Evolutionary conservation across 1,140 invertebrate species (phyloP).

Genomic region (Philopotamus ludificatus): DNA sequence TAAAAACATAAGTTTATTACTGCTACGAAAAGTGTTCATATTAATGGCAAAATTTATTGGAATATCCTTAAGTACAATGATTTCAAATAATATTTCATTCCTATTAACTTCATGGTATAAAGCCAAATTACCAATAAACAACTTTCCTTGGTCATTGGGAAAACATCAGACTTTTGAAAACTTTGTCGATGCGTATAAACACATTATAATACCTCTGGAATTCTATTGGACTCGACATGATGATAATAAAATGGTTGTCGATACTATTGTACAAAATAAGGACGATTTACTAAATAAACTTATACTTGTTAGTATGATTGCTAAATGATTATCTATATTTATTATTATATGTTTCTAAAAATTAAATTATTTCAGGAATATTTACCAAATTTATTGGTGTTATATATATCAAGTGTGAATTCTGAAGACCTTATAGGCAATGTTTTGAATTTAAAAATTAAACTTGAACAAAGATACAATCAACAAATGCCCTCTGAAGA

Average conservation of each 20-base stretch:
- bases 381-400: conserved; percentile 15
- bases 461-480: conserved; percentile 22
- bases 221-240: background rate
- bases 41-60: conserved; percentile 13
- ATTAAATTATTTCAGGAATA: conserved; percentile 28
- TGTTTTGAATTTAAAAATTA: background rate
- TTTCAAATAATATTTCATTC: conserved; percentile 26
- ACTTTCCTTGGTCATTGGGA: conserved; percentile 27
- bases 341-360: too few relatives aligned
- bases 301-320: too few relatives aligned
- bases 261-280: background rate
- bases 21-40: conserved; percentile 31
- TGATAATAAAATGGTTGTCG: background rate
- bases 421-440: conserved; percentile 3
- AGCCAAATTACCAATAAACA: conserved; percentile 16
- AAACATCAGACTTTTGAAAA: conserved; percentile 19
- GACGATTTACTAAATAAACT: too few relatives aligned
- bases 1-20: conserved; percentile 31
- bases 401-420: conserved; percentile 19
- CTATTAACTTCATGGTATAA: conserved; percentile 30
- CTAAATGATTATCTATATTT: too few relatives aligned
- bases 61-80: conserved; percentile 14
- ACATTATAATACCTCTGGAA: conserved; percentile 26
- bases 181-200: conserved; percentile 11
- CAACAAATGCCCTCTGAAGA: conserved; percentile 44